These are phyloP conservation scores for Drosophila kokeensis DNA, from an alignment of 2,888 invertebrate species.

Conservation along the genomic window DNA sequence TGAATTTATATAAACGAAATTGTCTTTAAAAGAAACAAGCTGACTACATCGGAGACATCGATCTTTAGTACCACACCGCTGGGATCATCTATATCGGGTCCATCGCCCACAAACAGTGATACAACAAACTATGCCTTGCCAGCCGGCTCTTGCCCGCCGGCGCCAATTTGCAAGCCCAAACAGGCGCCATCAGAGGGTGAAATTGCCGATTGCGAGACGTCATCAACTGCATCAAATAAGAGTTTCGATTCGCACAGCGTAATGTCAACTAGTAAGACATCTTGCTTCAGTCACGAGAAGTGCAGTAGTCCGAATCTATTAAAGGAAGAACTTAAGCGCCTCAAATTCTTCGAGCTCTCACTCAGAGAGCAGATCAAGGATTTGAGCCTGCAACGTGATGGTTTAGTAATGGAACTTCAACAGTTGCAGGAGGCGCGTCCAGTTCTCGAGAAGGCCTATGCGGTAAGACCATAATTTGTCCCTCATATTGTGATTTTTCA, in stretches of 20 bases:
- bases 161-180: constrained; percentile 81
- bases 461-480: constrained; percentile 69
- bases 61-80: constrained; percentile 83
- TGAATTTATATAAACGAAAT: not conserved
- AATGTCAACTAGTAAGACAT: constrained; percentile 81
- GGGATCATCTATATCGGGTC: constrained; percentile 52
- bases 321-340: constrained; percentile 84
- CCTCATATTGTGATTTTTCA: not conserved
- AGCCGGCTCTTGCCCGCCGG: constrained; percentile 39
- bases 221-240: constrained; percentile 83
- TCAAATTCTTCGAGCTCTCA: constrained; percentile 84
- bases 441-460: constrained; percentile 85
- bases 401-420: constrained; percentile 85
- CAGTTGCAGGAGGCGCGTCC: constrained; percentile 85
- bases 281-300: constrained; percentile 66
- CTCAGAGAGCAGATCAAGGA: constrained; percentile 84
- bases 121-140: constrained; percentile 46
- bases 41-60: constrained; percentile 84
- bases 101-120: constrained; percentile 60
- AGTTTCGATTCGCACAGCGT: constrained; percentile 84
- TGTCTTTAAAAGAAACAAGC: constrained; percentile 69
- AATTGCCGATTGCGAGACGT: constrained; percentile 82
- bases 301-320: constrained; percentile 81
- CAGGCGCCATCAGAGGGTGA: constrained; percentile 66
- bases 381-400: constrained; percentile 84